Evolutionary conservation across 2,888 invertebrate species (phyloP), one percentile per base, ranked within the genome.

Genomic region (Ectemnius continuus): DNA sequence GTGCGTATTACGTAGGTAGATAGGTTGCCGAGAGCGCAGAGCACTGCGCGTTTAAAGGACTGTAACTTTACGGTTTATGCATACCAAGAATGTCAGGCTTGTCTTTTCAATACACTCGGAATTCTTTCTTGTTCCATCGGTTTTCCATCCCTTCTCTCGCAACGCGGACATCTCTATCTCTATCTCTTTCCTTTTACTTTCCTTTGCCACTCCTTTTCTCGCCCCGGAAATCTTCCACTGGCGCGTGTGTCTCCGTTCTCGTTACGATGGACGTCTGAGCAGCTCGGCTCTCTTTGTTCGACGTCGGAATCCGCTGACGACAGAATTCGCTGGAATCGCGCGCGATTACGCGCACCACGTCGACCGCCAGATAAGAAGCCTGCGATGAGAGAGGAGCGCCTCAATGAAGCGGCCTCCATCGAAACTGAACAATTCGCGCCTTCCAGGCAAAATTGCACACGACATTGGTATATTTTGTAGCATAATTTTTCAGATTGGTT

Each of bases 231-330:
- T 48, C 57, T 63, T 63, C 63, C 63, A 28, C 5, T 58, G 13
- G 28, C 36, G 36, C 36, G 36, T 46, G 46, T 20, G 61, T 48
- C 20, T 26, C 11, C 18, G 23, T 45, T 56, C 56, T 18, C 45
- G 58, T 18, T 18, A 52, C 20, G 18, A 65, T 36, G 8, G 36
- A 36, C 36, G 36, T 11, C 36, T 11, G 36, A 64, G 45, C 68
- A 18, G 11, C 6, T 47, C 48, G 45, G n/a, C 62, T 78, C 75
- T 84, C 75, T 84, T 82, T 76, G 80, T 79, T 78, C 71, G 71
- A 52, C 74, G 23, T 63, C 78, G 85, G 85, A 84, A 86, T 86
- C 78, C 77, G 83, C 83, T 85, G 84, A 84, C 85, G 82, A 75
- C 80, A 81, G 79, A 79, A 83, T 84, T 83, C 78, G 72, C 79